Evolutionary conservation across 2,797 vertebrate genomes (phyloP).

Genomic region (Siniperca undulata): DNA sequence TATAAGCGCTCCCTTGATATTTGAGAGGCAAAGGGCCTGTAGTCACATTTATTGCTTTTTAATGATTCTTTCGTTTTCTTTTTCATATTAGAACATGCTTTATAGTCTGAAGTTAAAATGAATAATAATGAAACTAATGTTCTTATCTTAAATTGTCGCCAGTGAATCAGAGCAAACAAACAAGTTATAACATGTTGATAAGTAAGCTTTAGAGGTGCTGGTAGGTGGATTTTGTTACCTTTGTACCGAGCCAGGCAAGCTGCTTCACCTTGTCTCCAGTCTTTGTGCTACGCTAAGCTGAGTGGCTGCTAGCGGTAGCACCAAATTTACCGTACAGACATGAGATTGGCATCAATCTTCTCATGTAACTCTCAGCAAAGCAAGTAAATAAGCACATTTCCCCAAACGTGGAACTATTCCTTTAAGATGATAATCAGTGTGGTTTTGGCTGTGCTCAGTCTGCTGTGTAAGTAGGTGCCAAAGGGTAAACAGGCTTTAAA

Average conservation of each 20-base stretch:
- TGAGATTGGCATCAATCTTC: not conserved
- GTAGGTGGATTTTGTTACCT: not conserved
- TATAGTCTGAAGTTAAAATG: not conserved
- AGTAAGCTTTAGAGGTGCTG: not conserved
- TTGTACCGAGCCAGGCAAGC: not conserved
- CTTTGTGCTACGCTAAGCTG: not conserved
- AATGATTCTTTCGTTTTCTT: constrained; percentile 15
- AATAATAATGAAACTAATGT: not conserved
- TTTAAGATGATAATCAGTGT: not conserved
- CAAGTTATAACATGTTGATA: not conserved
- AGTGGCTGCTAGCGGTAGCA: not conserved
- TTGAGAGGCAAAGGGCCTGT: constrained; percentile 9
- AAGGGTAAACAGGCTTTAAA: constrained; percentile 43
- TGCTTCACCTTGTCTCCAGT: not conserved
- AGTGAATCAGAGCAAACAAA: not conserved
- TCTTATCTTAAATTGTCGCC: not conserved
- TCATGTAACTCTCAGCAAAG: not conserved
- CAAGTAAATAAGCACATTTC: not conserved
- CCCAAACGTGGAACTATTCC: constrained; percentile 1
- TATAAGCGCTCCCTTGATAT: constrained; percentile 24
- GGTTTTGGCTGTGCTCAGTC: constrained; percentile 10
- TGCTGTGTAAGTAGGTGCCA: constrained; percentile 39
- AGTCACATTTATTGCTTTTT: constrained; percentile 12
- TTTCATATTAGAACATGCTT: not conserved
- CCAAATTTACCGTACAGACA: not conserved